These are phyloP conservation scores for Xenopus laevis DNA, from an alignment of 2,113 vertebrate species.

Conservation along the genomic window DNA sequence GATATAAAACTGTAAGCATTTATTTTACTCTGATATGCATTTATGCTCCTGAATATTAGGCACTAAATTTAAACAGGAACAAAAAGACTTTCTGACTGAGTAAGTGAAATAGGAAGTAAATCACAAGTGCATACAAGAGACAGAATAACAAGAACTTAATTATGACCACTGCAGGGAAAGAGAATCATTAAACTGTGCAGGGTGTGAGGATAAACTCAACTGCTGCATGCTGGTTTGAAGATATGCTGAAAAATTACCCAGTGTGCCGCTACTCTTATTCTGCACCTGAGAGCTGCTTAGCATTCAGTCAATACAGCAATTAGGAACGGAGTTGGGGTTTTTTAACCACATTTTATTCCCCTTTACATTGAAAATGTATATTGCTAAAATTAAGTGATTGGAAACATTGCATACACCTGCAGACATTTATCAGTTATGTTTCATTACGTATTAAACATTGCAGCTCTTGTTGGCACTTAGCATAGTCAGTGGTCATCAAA, in stretches of 20 bases:
- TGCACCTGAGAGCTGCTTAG: slow-evolving; percentile 32
- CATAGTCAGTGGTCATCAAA: too few relatives aligned
- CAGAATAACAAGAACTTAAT: slow-evolving; percentile 45
- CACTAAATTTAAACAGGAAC: slow-evolving; percentile 41
- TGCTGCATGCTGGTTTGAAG: slow-evolving; percentile 16
- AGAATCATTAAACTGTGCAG: slow-evolving; percentile 37
- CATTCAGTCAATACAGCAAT: slow-evolving; percentile 6
- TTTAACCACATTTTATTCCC: neutral
- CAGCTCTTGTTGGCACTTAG: too few relatives aligned
- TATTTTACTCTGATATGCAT: slow-evolving; percentile 44
- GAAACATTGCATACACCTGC: neutral
- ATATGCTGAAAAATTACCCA: slow-evolving; percentile 16
- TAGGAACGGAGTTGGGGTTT: neutral
- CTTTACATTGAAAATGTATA: neutral
- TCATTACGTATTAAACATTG: neutral
- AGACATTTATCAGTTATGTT: neutral
- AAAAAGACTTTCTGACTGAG: slow-evolving; percentile 44
- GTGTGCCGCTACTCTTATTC: slow-evolving; percentile 16
- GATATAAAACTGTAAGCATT: slow-evolving; percentile 38
- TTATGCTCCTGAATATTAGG: slow-evolving; percentile 42
- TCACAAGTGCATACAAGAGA: slow-evolving; percentile 41
- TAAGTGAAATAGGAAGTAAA: slow-evolving; percentile 42
- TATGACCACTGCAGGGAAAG: slow-evolving; percentile 41
- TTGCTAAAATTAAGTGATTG: neutral
- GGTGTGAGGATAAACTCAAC: slow-evolving; percentile 25